Evolutionary conservation across 2,797 vertebrate species (phyloP), one percentile per base, ranked within the genome.

Genomic region (Gymnothorax javanicus): DNA sequence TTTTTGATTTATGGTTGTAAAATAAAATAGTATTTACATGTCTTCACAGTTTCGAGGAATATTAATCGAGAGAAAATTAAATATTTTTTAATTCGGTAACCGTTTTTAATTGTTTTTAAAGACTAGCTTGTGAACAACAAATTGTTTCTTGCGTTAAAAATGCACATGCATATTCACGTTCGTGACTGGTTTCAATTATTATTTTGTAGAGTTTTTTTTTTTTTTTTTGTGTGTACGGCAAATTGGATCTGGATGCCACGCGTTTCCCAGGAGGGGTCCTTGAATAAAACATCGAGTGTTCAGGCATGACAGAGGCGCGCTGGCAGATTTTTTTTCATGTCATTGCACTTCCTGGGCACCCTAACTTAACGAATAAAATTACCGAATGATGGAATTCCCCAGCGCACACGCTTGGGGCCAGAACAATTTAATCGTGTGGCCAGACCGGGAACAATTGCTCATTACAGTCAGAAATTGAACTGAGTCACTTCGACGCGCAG

Each of bases 401-500:
- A 0, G 77, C 33, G 33, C 33, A 54, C 4, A 60, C 43, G n/a
- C 4, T 52, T 59, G 52, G 79, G 60, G 82, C 83, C 79, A 62
- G 69, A 50, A 33, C 81, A 56, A 84, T 87, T 86, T 85, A 86
- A 87, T 84, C 84, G 86, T 67, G 25, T 50, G 85, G 52, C 79
- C 57, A 90, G 87, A 89, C 87, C 67, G 60, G 71, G 86, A 75
- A 52, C 73, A 85, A 82, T 87, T 88, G 86, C 85, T 82, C 87
- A 87, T 85, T 86, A 86, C 59, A 84, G 87, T 89, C 89, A 89
- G 88, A 84, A 85, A 67, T 84, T 87, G 62, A 52, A 67, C 79
- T 90, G 88, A 90, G 83, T 90, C 88, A 90, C 56, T 52, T n/a
- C 81, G 50, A 83, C 86, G 83, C 71, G 64, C 64, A 85, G 67